Conservation (phyloP, 2,113 vertebrate genomes). For the Entomyzon cyanotis region DNA sequence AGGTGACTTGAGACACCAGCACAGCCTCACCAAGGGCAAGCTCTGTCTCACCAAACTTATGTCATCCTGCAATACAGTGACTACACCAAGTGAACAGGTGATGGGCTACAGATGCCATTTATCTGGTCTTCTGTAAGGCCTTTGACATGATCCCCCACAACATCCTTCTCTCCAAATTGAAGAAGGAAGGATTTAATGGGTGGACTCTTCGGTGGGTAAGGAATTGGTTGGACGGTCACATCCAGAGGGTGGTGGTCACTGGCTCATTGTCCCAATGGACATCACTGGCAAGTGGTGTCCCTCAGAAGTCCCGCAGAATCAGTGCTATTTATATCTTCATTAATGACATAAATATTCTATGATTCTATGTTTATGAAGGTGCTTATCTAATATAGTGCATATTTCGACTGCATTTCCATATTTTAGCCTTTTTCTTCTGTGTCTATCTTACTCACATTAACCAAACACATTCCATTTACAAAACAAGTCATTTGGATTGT, state of each 20-base stretch:
- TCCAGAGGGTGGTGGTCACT: background rate
- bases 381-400: background rate
- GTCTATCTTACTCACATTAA: background rate
- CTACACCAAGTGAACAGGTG: too few species aligned
- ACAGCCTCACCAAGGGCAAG: background rate
- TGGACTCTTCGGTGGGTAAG: background rate
- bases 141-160: rapidly evolving
- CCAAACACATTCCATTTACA: background rate
- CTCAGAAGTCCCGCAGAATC: background rate
- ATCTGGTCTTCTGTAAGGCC: background rate
- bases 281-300: background rate
- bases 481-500: background rate
- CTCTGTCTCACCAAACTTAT: background rate
- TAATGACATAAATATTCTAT: background rate
- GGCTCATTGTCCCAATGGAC: background rate
- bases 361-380: background rate
- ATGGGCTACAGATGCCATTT: background rate
- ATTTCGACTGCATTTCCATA: background rate
- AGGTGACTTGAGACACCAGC: background rate
- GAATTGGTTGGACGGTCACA: background rate
- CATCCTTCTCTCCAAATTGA: background rate
- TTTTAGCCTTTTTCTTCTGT: background rate
- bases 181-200: background rate
- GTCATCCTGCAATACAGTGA: background rate
- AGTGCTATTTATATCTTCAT: background rate